phyloP scores from a whole-genome alignment of 2,888 invertebrate genomes.

The Argynnis bischoffii region DNA sequence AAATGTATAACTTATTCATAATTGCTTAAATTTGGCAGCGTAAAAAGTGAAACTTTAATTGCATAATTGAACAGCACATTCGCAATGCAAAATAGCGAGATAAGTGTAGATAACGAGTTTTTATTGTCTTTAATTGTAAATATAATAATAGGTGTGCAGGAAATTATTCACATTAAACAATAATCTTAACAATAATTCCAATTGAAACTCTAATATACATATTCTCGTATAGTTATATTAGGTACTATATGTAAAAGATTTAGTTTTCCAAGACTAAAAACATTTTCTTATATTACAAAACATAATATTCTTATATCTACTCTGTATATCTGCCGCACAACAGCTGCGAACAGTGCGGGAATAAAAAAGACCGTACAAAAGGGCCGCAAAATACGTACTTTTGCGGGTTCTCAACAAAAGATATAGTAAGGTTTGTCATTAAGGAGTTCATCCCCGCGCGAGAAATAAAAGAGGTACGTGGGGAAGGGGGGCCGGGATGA shows the following conservation, averaged over 20 bases:
- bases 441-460: constrained; percentile 83
- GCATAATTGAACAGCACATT: constrained; percentile 26
- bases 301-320: neutral
- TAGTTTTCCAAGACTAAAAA: neutral
- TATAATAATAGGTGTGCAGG: constrained; percentile 10
- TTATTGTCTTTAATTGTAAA: constrained; percentile 29
- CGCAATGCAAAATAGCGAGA: constrained; percentile 19
- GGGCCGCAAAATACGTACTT: constrained; percentile 82
- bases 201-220: neutral
- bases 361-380: constrained; percentile 79
- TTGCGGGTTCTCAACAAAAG: constrained; percentile 81
- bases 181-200: neutral
- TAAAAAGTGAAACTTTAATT: constrained; percentile 29
- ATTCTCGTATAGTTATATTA: neutral
- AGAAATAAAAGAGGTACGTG: constrained; percentile 81
- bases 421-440: constrained; percentile 83
- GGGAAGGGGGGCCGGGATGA: constrained; percentile 52
- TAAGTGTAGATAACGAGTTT: constrained; percentile 23
- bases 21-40: constrained; percentile 23
- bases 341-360: constrained; percentile 61
- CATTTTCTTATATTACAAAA: neutral
- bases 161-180: neutral
- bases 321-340: constrained; percentile 30
- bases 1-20: constrained; percentile 20
- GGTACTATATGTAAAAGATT: neutral